These are phyloP conservation scores for Drosophila phalerata DNA, from an alignment of 2,888 invertebrate genomes.

Conservation along the genomic window DNA sequence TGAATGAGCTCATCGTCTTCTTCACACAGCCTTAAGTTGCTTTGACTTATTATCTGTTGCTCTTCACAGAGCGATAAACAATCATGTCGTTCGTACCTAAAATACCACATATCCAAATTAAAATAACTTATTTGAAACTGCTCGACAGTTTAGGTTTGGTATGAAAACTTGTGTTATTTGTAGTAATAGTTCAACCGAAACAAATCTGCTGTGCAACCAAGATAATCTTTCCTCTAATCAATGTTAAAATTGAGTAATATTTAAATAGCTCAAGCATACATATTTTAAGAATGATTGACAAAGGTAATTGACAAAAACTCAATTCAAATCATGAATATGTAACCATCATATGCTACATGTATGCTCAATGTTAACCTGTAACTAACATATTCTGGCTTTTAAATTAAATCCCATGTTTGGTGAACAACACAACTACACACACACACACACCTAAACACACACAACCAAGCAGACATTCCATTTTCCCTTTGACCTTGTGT, in stretches of 20 bases:
- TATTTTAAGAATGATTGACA: background rate
- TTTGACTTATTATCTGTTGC: conserved; percentile 53
- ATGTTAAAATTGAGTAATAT: no score
- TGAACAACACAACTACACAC: conserved; percentile 10
- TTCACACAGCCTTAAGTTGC: conserved; percentile 14
- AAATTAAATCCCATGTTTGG: conserved; percentile 18
- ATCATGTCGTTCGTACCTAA: no score
- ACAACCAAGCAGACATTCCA: background rate
- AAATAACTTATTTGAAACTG: no score
- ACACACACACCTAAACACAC: background rate
- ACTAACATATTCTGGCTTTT: conserved; percentile 9
- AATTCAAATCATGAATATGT: background rate
- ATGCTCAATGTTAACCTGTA: background rate
- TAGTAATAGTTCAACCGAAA: no score
- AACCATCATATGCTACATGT: background rate
- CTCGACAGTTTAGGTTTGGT: no score
- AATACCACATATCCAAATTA: no score
- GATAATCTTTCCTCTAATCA: no score
- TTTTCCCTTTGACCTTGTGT: conserved; percentile 36
- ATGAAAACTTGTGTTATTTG: no score
- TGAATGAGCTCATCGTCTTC: conserved; percentile 55
- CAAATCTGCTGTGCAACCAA: no score
- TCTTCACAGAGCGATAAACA: background rate
- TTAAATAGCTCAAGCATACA: background rate
- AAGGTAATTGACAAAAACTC: background rate